Base-by-base conservation (phyloP, 2,888 invertebrate species). In the Pollenia griseotomentosa region DNA sequence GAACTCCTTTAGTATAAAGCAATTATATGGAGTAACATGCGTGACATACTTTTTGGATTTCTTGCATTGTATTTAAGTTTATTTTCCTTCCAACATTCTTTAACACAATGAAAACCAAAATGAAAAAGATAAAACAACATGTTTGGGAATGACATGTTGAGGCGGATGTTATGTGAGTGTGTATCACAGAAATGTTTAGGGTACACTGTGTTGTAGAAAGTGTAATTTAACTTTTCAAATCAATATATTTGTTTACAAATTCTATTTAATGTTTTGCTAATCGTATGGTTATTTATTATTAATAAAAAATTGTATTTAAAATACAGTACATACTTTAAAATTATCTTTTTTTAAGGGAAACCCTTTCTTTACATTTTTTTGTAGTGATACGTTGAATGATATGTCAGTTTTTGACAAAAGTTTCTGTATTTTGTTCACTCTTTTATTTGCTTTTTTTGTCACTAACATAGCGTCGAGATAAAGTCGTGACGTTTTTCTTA, bases 11-110 rank as follows among this genome's bases (percentile, higher is more conserved):
- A 53, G 40, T 55, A 55, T 53, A 57, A 63, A 63, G 51, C 46
- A 85, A 71, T 80, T 65, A 53, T 81, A 19, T 59, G 51, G 51
- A 80, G 40, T 73, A 68, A 61, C 53, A 85, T 85, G 85, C 77
- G 66, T 81, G 85, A 85, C 85, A 81, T 66, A 85, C 66, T 59
- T 85, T 71, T 77, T 55, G 10, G 16, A 23, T 53, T 55, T 53
- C 44, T 61, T 55, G 53, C 33, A 40, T 53, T 46, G 12, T 48
- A n/a, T 65, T 6, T 46, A 11, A 48, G 5, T 57, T 19, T 57
- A 57, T 14, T 42, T 19, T 77, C 51, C 44, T 9, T 51, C 16
- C 9, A 14, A 51, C 79, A 42, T 51, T 33, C 19, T 55, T 63
- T 53, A 55, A 70, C 40, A 19, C 46, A 55, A 51, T 59, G 42